Evolutionary conservation across 1,140 invertebrate species (phyloP), one percentile per base, ranked within the genome.

Genomic region (Aphidius ervi): DNA sequence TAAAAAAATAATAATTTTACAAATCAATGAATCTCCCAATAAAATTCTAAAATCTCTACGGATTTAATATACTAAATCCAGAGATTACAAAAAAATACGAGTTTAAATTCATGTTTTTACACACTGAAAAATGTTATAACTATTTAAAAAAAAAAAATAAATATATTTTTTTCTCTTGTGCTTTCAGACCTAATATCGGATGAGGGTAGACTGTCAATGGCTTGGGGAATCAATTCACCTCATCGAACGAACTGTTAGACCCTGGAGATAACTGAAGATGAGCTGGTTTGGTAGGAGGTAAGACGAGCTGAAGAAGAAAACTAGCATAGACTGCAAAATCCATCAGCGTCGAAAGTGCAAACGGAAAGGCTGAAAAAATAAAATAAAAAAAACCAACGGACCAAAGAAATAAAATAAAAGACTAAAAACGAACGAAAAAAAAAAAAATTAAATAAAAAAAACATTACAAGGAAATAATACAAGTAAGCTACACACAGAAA

Each of bases 201-300:
- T 55, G 40, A 55, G 49, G 37, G 46, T 49, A 47, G 56, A 48
- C 42, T 40, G 47, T 52, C 20, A 48, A 47, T 52, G 57, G 59
- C 47, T 39, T 56, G 37, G 50, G 47, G 46, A 60, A 65, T 65
- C 53, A 60, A 65, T 59, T 65, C 53, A 55, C 52, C 43, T 46
- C 43, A 16, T 8, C 46, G 47, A 42, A 46, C n/a, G 49, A 45
- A 41, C 46, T 39, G 40, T 40, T 46, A 46, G 54, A 8, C 45
- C 50, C 31, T 52, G 31, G 46, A 23, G 37, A 52, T n/a, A 56
- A 56, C 43, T 49, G 9, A 63, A 61, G 56, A 65, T 65, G 60
- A 62, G 62, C 63, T 48, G 41, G 53, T 47, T 59, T 62, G 20
- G 45, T 10, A 59, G 43, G 48, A 52, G 57, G 52, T 55, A 50